A percentile compares a stretch with the other conserved stretches of the same genome.
phyloP scores from a whole-genome alignment of 2,888 invertebrate genomes.

The Apantesis nais region DNA sequence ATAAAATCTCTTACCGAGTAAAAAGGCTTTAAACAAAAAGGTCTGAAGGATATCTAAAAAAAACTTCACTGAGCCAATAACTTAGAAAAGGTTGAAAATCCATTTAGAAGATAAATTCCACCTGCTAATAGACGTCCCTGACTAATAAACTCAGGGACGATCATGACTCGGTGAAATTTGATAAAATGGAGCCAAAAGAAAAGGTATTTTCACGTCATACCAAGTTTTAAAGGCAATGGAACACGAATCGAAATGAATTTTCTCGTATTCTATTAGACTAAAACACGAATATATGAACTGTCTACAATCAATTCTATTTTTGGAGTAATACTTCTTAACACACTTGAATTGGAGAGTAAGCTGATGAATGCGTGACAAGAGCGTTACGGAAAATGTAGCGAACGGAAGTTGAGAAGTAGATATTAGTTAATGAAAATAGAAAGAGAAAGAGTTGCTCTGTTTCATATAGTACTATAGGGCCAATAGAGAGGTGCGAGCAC shows the following conservation, averaged over 20 bases:
- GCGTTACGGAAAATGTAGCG: too few species aligned
- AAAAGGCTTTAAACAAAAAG: neutral
- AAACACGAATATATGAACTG: too few species aligned
- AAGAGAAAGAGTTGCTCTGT: too few species aligned
- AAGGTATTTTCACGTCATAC: neutral
- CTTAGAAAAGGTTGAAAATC: neutral
- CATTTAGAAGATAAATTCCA: neutral
- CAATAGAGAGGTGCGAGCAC: too few species aligned
- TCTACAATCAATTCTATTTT: too few species aligned
- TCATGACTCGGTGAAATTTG: neutral
- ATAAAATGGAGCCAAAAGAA: neutral
- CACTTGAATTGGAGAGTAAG: too few species aligned
- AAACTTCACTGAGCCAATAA: neutral
- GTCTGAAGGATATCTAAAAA: neutral
- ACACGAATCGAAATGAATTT: constrained; percentile 7
- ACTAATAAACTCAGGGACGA: neutral
- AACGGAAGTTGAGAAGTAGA: too few species aligned
- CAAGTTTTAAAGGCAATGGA: neutral
- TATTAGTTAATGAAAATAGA: too few species aligned
- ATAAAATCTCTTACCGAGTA: neutral
- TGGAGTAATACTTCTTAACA: too few species aligned
- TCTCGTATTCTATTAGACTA: neutral
- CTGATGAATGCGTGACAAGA: too few species aligned
- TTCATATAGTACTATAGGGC: too few species aligned
- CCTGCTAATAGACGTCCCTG: neutral